Evolutionary conservation across 1,140 invertebrate species (phyloP), one percentile per base, ranked within the genome.

Genomic region (Formica selysi): DNA sequence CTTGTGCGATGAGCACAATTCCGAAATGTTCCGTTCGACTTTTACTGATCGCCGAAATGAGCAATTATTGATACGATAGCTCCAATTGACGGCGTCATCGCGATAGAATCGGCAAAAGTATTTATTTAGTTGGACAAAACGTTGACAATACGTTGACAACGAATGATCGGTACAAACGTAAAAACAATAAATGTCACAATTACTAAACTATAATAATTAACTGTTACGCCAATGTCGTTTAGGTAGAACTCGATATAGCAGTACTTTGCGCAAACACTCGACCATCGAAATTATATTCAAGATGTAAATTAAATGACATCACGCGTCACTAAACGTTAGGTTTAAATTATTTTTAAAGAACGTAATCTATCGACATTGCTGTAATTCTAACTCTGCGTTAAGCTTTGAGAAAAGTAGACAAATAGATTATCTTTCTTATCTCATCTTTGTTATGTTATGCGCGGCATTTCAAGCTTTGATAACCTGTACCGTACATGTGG

Each of bases 131-230:
- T 32, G 32, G 3, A 32, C 3, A 32, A 32, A 32, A 32, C 32
- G 32, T 32, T 32, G 32, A 32, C 32, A 32, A 38, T 0, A 38
- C 36, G 36, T 38, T 38, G 6, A 38, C 5, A 38, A 38, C 36
- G 36, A 8, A 38, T 13, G n/a, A 65, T 65, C 19, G 32, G 22
- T n/a, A 41, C 22, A 2, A 44, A 5, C 5, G 11, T 13, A 41
- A 38, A 7, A 26, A 10, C 36, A 57, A 62, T 61, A 76, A 44
- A 36, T 51, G 61, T 19, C 65, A 36, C 36, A 16, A 29, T 11
- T 26, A 44, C 61, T 26, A 78, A 36, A 78, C 41, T 78, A 68
- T 68, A 79, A 79, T 79, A 79, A 68, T 79, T 68, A 79, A 79
- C 76, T 16, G 5, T 22, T 13, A 26, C 22, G 41, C 76, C 41